Evolutionary conservation across 2,113 vertebrate species (phyloP), one percentile per base, ranked within the genome.

Genomic region (Rhadina sibilatrix): DNA sequence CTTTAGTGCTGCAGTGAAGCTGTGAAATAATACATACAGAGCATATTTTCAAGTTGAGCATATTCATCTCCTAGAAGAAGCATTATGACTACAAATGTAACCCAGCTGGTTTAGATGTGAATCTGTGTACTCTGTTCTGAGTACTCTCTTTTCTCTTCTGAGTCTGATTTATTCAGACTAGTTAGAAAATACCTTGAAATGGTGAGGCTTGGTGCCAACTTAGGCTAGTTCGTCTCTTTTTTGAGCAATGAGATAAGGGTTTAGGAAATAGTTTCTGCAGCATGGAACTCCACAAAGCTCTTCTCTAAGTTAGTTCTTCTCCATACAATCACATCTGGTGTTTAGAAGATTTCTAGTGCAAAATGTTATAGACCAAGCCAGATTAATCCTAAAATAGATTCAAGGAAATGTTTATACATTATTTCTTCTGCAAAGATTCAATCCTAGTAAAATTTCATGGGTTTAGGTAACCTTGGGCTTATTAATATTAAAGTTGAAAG

Each of bases 401-500:
- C 8, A 53, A 38, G 53, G 5, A 56, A 46, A 47, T 60, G n/a
- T 31, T 87, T 71, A n/a, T 52, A 30, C 5, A 1, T 60, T 44
- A 60, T 40, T 74, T 81, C 10, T 89, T 68, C 30, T 84, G 40
- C 27, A 46, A 82, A 46, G 25, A 17, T 71, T 30, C 7, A 53
- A 19, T 61, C 18, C 21, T 49, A 37, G 6, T 84, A 82, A 57
- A 46, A 47, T 38, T 76, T 57, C 7, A 50, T 95, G 17, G 37
- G 4, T 91, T 70, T 91, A 54, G 27, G 46, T 91, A 95, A 35
- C 38, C n/a, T 78, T 87, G 50, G 15, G 52, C 3, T 90, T 95
- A 91, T 66, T 81, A 81, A 79, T 81, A 84, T 77, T 83, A 20
- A 82, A 74, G 44, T 94, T 94, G 82, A 81, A 95, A 93, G 59